Evolutionary conservation across 1,140 invertebrate species (phyloP).

Genomic region (Mya arenaria): DNA sequence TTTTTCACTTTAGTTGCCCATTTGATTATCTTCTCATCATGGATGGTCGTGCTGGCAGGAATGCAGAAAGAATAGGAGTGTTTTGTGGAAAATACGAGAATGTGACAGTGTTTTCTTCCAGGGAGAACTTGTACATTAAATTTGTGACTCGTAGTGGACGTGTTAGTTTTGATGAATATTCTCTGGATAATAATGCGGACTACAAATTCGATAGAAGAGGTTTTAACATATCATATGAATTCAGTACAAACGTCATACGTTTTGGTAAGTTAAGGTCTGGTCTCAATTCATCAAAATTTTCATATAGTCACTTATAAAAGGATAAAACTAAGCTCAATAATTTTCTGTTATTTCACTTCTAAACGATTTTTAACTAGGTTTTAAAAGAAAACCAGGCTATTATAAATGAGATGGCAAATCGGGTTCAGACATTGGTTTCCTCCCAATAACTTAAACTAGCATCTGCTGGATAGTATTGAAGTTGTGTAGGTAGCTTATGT

Average conservation of each 20-base stretch:
- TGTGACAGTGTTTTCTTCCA: conserved; percentile 96
- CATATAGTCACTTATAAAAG: too few relatives aligned
- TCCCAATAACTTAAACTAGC: too few relatives aligned
- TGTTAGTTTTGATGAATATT: conserved; percentile 65
- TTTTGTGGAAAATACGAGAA: conserved; percentile 97
- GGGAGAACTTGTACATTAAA: conserved; percentile 91
- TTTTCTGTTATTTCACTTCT: too few relatives aligned
- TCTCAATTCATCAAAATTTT: too few relatives aligned
- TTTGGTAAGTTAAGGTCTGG: conserved; percentile 76
- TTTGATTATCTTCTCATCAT: conserved; percentile 98
- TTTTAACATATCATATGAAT: conserved; percentile 77
- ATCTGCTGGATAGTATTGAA: too few relatives aligned
- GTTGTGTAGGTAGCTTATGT: too few relatives aligned
- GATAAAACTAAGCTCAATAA: too few relatives aligned
- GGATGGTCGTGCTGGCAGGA: conserved; percentile 93
- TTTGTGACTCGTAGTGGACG: conserved; percentile 74
- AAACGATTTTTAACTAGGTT: too few relatives aligned
- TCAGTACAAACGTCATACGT: conserved; percentile 72
- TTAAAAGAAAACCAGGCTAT: too few relatives aligned
- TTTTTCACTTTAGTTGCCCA: too few relatives aligned
- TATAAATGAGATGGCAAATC: too few relatives aligned
- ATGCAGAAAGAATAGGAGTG: conserved; percentile 95
- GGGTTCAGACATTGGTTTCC: too few relatives aligned
- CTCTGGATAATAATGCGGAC: conserved; percentile 69
- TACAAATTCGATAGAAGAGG: conserved; percentile 73